phyloP scores from a whole-genome alignment of 2,113 vertebrate species.

The Thunnus thynnus region DNA sequence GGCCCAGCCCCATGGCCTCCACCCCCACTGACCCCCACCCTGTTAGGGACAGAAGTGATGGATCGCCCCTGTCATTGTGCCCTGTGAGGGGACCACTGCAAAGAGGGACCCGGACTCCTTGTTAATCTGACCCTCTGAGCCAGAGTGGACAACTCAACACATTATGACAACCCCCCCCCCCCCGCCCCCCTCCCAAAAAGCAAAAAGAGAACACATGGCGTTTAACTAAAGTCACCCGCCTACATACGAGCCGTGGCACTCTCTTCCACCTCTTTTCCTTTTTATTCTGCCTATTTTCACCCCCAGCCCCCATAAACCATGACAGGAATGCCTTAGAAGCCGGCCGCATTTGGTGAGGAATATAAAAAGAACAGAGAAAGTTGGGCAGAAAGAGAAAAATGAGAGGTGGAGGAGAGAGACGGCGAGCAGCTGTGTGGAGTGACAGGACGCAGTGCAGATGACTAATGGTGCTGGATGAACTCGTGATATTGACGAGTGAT shows the following conservation, averaged over 20 bases:
- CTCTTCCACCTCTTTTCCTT: slow-evolving; percentile 30
- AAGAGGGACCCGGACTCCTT: slow-evolving; percentile 76
- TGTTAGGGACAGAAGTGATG: slow-evolving; percentile 85
- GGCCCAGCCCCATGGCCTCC: slow-evolving; percentile 58
- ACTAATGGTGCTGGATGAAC: slow-evolving; percentile 76
- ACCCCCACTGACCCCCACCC: slow-evolving; percentile 84
- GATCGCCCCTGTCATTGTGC: slow-evolving; percentile 84
- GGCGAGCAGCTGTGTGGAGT: slow-evolving; percentile 80
- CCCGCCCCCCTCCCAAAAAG: slow-evolving; percentile 36
- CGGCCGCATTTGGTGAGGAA: slow-evolving; percentile 25
- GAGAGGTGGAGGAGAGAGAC: slow-evolving; percentile 62
- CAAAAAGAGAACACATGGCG: slow-evolving; percentile 68
- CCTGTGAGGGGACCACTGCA: slow-evolving; percentile 71
- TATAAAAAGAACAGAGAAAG: slow-evolving; percentile 70
- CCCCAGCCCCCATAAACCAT: slow-evolving; percentile 41
- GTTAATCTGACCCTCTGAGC: slow-evolving; percentile 84
- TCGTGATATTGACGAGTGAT: slow-evolving; percentile 78
- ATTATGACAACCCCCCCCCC: slow-evolving; percentile 74
- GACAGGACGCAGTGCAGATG: slow-evolving; percentile 73
- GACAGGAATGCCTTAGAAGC: slow-evolving; percentile 59
- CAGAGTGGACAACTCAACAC: slow-evolving; percentile 81
- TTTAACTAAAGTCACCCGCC: slow-evolving; percentile 64
- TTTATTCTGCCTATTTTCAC: slow-evolving; percentile 52
- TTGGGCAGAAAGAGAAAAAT: slow-evolving; percentile 75
- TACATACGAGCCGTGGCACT: slow-evolving; percentile 48